Percentiles rank a stretch among this genome's conserved stretches.
phyloP scores from a whole-genome alignment of 2,888 invertebrate genomes.

The Dione vanillae region DNA sequence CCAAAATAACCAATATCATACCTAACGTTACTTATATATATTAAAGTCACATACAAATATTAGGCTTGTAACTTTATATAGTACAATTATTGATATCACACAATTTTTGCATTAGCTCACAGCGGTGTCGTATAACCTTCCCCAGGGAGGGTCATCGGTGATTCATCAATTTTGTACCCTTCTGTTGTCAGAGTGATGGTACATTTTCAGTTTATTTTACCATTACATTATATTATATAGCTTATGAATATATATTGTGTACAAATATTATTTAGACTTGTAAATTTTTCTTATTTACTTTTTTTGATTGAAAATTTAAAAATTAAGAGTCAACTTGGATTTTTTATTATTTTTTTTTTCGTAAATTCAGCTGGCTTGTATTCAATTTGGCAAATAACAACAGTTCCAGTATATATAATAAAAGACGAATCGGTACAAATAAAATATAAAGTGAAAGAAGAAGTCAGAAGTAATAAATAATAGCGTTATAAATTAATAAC shows the following conservation, averaged over 20 bases:
- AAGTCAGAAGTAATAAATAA: no score
- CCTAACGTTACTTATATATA: not conserved
- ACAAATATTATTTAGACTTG: not conserved
- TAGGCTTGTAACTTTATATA: constrained; percentile 18
- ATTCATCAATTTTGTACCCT: constrained; percentile 51
- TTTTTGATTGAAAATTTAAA: no score
- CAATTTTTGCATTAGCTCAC: constrained; percentile 47
- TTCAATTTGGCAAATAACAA: no score
- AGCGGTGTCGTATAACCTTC: constrained; percentile 48
- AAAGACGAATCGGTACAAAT: no score
- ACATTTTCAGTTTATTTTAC: constrained; percentile 18
- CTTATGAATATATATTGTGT: not conserved
- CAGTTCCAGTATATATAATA: no score
- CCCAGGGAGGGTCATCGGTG: constrained; percentile 47
- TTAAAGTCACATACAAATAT: constrained; percentile 6
- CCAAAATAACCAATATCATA: not conserved
- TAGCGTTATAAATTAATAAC: no score
- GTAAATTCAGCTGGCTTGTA: no score
- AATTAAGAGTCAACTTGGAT: no score
- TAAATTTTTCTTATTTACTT: no score
- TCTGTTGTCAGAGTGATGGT: constrained; percentile 20
- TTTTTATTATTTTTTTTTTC: no score
- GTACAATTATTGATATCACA: constrained; percentile 33
- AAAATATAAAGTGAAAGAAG: no score
- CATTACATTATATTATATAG: not conserved